Percentiles rank a stretch among this genome's conserved stretches.
These are phyloP conservation scores for Cheirogaleus major DNA, from an alignment of 2,797 vertebrate genomes.

Conservation along the genomic window DNA sequence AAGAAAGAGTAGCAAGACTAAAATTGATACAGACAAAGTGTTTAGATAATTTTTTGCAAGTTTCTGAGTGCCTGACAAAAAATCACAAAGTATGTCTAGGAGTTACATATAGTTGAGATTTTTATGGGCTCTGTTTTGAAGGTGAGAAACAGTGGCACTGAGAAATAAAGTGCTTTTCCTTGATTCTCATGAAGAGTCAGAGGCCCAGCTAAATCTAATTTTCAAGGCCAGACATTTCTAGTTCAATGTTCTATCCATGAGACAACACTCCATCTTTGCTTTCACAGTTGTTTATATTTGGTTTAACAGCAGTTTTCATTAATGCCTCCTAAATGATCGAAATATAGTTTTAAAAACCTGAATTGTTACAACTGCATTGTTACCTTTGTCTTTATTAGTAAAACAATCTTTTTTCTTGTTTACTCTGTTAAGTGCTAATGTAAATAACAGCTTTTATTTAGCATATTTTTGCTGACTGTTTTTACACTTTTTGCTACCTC, in stretches of 20 bases:
- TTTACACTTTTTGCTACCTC: conserved; percentile 85
- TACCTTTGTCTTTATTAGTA: conserved; percentile 82
- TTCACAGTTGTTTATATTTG: conserved; percentile 62
- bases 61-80: background rate
- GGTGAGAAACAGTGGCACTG: background rate
- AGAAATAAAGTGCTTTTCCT: background rate
- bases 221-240: background rate
- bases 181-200: background rate
- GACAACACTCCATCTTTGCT: background rate
- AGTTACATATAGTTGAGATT: background rate
- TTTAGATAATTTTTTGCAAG: background rate
- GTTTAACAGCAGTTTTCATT: conserved; percentile 65
- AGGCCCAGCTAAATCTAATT: background rate
- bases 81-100: background rate
- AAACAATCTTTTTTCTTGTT: conserved; percentile 82
- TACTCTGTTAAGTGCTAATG: conserved; percentile 84
- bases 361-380: conserved; percentile 79
- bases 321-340: conserved; percentile 74
- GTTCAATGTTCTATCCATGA: background rate
- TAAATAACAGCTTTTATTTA: conserved; percentile 86
- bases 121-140: background rate
- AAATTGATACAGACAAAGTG: background rate
- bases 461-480: conserved; percentile 83
- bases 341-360: conserved; percentile 77
- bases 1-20: background rate